Evolutionary conservation across 2,113 vertebrate species (phyloP), one percentile per base, ranked within the genome.

Genomic region (Leptodactylus fuscus): DNA sequence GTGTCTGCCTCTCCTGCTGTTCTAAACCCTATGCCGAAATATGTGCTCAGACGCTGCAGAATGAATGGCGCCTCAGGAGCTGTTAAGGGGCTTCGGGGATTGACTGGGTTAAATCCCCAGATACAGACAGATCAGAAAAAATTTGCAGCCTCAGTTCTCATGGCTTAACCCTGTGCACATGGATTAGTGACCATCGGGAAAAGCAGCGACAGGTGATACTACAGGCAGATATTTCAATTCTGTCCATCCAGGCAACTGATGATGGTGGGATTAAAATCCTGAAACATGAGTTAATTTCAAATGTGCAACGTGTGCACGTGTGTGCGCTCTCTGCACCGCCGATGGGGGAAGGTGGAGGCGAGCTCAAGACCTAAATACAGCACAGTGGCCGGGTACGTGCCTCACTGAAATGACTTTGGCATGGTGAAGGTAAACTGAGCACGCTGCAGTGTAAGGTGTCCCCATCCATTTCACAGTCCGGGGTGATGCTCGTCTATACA

Each of bases 201-300:
- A 85, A 85, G 84, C 84, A 85, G 84, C 77, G 20, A 85, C 84
- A 85, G 84, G 84, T 85, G 84, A 85, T 85, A 80, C 84, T 80
- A 80, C 36, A 85, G 49, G 76, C 84, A 81, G 65, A 85, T 70
- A 60, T 81, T 81, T 81, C 84, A 71, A 73, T 73, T 80, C 65
- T 85, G 84, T 79, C 84, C 84, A 81, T 85, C 84, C 36, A 85
- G 84, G 84, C 84, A 80, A 85, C 77, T 85, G 84, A 85, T 85
- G 77, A 85, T 85, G 84, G 83, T 85, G 75, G 83, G 83, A 85
- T 85, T 85, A 85, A 85, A 85, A 79, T 71, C 83, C 69, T 85
- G 83, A 85, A 85, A 85, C 83, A 85, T 85, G 83, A 85, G 83
- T 85, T 79, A 79, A 85, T 85, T 85, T 85, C 83, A 85, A 85